These are phyloP conservation scores for Leptinotarsa haldemani DNA, from an alignment of 2,888 invertebrate genomes.

Conservation along the genomic window DNA sequence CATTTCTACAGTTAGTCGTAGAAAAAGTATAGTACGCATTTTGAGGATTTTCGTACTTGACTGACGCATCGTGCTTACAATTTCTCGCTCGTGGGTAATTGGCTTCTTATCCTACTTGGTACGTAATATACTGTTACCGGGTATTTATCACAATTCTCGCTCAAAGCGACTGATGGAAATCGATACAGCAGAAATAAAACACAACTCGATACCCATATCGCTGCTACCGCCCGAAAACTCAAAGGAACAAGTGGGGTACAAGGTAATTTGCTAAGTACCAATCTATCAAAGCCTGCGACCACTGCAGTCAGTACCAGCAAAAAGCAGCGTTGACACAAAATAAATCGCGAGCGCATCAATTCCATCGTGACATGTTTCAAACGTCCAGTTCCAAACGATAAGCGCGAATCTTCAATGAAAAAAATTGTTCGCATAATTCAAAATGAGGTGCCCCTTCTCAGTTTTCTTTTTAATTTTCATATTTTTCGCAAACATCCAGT, in stretches of 20 bases:
- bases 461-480: slow-evolving; percentile 17
- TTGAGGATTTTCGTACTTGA: too few species aligned
- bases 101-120: too few species aligned
- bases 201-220: not conserved
- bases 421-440: not conserved
- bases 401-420: not conserved
- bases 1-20: too few species aligned
- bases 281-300: not conserved
- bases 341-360: not conserved
- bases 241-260: slow-evolving; percentile 19
- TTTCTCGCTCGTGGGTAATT: too few species aligned
- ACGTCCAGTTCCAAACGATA: not conserved
- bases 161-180: too few species aligned
- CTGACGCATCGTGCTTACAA: too few species aligned
- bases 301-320: slow-evolving; percentile 2
- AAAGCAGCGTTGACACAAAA: slow-evolving; percentile 24
- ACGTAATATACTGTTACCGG: too few species aligned
- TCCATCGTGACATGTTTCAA: slow-evolving; percentile 4
- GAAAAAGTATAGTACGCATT: too few species aligned
- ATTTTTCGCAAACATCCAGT: slow-evolving; percentile 16
- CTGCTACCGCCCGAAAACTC: not conserved
- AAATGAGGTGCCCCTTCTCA: slow-evolving; percentile 13
- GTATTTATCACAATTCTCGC: too few species aligned
- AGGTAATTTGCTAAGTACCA: slow-evolving; percentile 18
- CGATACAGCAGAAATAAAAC: too few species aligned